Evolutionary conservation across 2,797 vertebrate genomes (phyloP), one percentile per base, ranked within the genome.

Genomic region (Ispidina picta): DNA sequence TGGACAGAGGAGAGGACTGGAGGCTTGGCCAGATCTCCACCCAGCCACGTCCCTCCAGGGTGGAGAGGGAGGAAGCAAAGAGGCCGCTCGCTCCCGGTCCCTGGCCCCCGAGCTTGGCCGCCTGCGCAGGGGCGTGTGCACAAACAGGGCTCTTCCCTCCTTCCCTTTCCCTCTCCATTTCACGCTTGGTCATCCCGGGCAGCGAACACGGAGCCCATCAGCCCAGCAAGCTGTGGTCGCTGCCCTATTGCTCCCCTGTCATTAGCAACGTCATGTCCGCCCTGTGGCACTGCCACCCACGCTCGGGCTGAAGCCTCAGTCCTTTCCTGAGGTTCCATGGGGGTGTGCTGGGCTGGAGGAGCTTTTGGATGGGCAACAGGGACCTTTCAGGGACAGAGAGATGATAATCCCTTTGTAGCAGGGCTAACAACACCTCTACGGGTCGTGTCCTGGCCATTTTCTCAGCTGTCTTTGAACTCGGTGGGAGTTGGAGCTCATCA

Each of bases 241-340:
- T 79, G 56, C 49, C 49, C 59, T 69, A 46, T 51, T 0, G 0
- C 72, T 74, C 29, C 15, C 19, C 22, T 1, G 2, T 37, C 59
- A 25, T 5, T 25, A 75, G 16, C 48, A 26, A 2, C 0, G 0
- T 37, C 83, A 60, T 0, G 0, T 56, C 88, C 0, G 0, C 39
- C 41, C 46, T 43, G 28, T 12, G 77, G 54, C 8, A 8, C 54
- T 56, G 82, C 58, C 68, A 73, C 41, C 31, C 68, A 44, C 0
- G 1, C 31, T 70, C n/a, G 21, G 44, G 20, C 3, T 10, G 65
- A 52, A 81, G 84, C 22, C 43, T 84, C 74, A 41, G 73, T 52
- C 21, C 56, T 87, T 81, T 12, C 41, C 52, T 37, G 35, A 85
- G 21, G 46, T 72, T 83, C 59, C 29, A 33, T 1, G 7, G 63